Base-by-base conservation (phyloP, 2,113 vertebrate species). In the Hippolais icterina region DNA sequence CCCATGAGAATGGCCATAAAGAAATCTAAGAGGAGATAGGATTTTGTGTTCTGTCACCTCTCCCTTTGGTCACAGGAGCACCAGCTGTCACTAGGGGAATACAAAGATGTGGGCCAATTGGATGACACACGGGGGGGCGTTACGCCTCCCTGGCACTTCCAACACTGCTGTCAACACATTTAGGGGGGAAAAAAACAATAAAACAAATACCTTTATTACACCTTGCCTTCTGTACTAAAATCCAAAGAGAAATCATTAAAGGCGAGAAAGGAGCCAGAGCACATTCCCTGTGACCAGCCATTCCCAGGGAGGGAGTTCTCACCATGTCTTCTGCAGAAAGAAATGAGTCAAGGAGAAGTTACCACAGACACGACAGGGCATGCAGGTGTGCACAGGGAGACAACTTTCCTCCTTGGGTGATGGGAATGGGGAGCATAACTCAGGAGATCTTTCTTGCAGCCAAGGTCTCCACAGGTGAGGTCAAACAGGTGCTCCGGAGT, bases 161-260 rank as follows among this genome's bases (percentile, higher is more conserved):
- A 75, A n/a, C 6, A 60, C 4, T 66, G 15, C 29, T 64, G 39
- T 44, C 22, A 47, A 29, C 47, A 82, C 37, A 71, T 17, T 46
- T n/a, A 1, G 21, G 12, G 12, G 4, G 3, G 0, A 2, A 7
- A 14, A 23, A 39, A 18, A 0, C 7, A 27, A 16, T 5, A 28
- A 25, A 74, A 15, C 10, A 49, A 46, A 39, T 7, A 24, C 23
- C 56, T 35, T 59, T 59, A 59, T 35, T 24, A 59, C 6, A 24
- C 4, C 1, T 37, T 90, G 15, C 11, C 21, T 5, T 49, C 21
- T 2, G 1, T 33, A 39, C 41, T 44, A 71, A 87, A 87, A 87
- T 46, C 42, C 47, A 17, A 70, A n/a, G 5, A 21, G 10, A 79
- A 82, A 37, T 12, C 2, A 2, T 49, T 50, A 46, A 19, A 44